These are phyloP conservation scores for Phalanger gymnotis DNA, from an alignment of 2,797 vertebrate genomes.

Conservation along the genomic window DNA sequence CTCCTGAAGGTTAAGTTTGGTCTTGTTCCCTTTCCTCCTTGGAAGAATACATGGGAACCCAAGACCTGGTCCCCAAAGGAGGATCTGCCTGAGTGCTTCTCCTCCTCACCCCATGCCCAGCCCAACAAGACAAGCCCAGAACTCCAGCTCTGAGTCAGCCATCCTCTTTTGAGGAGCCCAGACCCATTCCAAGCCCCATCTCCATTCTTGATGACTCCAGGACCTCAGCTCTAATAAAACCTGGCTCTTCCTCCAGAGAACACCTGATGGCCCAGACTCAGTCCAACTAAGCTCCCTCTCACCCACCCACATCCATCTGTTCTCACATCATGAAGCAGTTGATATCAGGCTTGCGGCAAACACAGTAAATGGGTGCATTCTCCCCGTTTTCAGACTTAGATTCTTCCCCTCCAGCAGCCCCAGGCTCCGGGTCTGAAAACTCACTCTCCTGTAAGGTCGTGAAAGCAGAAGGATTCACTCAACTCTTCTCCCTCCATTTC, in stretches of 20 bases:
- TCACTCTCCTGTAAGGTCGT: constrained; percentile 87
- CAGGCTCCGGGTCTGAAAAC: constrained; percentile 88
- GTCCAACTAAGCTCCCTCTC: constrained; percentile 3
- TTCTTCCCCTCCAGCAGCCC: constrained; percentile 84
- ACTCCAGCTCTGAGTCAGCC: neutral
- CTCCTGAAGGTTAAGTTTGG: neutral
- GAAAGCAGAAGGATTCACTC: neutral
- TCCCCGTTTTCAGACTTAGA: constrained; percentile 88
- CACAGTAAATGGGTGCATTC: constrained; percentile 92
- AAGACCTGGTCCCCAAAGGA: neutral
- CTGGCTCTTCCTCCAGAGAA: too few relatives aligned
- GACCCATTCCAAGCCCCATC: neutral
- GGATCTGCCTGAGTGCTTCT: neutral
- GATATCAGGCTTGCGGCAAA: constrained; percentile 95
- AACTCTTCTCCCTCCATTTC: neutral
- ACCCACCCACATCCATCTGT: neutral
- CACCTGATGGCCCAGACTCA: neutral
- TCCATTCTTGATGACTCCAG: too few relatives aligned
- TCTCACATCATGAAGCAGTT: constrained; percentile 98
- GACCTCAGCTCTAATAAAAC: neutral
- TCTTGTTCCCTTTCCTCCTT: neutral
- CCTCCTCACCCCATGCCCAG: too few relatives aligned
- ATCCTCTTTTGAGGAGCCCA: neutral
- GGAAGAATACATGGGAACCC: neutral
- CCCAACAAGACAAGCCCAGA: neutral